Evolutionary conservation across 2,888 invertebrate species (phyloP).

Genomic region (Troilus luridus): DNA sequence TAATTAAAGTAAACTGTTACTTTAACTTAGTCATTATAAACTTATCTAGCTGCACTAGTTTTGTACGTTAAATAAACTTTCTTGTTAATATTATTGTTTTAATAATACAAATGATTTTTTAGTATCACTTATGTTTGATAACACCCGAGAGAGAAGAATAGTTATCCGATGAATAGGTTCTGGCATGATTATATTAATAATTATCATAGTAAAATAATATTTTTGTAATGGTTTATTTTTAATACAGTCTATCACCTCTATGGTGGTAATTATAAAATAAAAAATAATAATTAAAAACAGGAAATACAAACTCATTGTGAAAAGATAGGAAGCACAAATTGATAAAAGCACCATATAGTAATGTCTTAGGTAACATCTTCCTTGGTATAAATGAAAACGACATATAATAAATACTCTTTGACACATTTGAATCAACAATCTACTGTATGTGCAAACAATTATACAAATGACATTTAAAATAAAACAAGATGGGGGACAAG

Average conservation of each 20-base stretch:
- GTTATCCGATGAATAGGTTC: too few species aligned
- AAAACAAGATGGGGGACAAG: constrained; percentile 3
- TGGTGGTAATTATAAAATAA: constrained; percentile 15
- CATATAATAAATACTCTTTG: not conserved
- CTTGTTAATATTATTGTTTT: too few species aligned
- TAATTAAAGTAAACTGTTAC: too few species aligned
- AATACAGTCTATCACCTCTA: constrained; percentile 27
- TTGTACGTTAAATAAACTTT: too few species aligned
- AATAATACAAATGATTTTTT: too few species aligned
- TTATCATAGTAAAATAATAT: not conserved
- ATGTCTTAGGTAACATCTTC: constrained; percentile 33
- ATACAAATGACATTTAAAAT: constrained; percentile 17
- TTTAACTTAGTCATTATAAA: too few species aligned
- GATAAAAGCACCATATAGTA: constrained; percentile 38
- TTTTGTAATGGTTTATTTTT: constrained; percentile 42
- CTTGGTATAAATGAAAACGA: constrained; percentile 2
- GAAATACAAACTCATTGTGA: constrained; percentile 41
- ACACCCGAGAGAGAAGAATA: too few species aligned
- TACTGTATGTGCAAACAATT: not conserved
- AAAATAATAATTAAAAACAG: not conserved
- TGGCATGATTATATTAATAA: not conserved
- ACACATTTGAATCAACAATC: not conserved
- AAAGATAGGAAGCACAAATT: constrained; percentile 35
- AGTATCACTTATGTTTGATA: too few species aligned
- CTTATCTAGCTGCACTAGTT: too few species aligned